These are phyloP conservation scores for Lanistes nyassanus DNA, from an alignment of 1,140 invertebrate genomes.

Conservation along the genomic window DNA sequence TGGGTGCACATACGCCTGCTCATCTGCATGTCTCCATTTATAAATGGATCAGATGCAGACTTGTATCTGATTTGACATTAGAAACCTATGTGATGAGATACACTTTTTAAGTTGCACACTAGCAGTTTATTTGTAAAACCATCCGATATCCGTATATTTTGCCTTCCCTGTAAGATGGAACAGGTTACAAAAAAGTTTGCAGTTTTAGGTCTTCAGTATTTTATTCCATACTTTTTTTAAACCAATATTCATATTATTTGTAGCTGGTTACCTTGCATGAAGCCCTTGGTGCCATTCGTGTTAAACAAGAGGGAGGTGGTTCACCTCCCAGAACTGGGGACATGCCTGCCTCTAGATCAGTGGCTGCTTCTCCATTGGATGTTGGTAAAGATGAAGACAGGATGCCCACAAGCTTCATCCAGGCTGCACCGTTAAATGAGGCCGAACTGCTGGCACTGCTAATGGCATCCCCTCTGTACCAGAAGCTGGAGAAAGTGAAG, in stretches of 20 bases:
- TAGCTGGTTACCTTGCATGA: conserved; percentile 58
- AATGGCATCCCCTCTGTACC: conserved; percentile 62
- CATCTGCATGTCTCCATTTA: too few relatives aligned
- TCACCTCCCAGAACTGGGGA: background rate
- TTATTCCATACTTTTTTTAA: background rate
- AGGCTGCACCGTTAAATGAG: conserved; percentile 62
- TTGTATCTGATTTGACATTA: too few relatives aligned
- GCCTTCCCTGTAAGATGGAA: too few relatives aligned
- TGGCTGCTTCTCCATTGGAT: background rate
- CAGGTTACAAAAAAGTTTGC: too few relatives aligned
- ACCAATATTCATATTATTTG: conserved; percentile 6
- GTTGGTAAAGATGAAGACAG: conserved; percentile 21
- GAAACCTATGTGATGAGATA: too few relatives aligned
- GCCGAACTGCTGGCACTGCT: conserved; percentile 58
- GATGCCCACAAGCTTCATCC: conserved; percentile 50
- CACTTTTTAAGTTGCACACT: too few relatives aligned
- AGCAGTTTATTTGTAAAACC: too few relatives aligned
- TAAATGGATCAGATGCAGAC: too few relatives aligned
- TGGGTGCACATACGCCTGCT: too few relatives aligned
- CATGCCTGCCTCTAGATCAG: background rate
- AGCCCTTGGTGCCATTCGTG: conserved; percentile 51
- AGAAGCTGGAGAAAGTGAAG: conserved; percentile 63
- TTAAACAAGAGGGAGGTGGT: conserved; percentile 8
- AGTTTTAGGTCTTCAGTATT: too few relatives aligned
- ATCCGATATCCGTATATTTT: too few relatives aligned